Evolutionary conservation across 2,888 invertebrate genomes (phyloP).

Genomic region (Glomeris marginata): DNA sequence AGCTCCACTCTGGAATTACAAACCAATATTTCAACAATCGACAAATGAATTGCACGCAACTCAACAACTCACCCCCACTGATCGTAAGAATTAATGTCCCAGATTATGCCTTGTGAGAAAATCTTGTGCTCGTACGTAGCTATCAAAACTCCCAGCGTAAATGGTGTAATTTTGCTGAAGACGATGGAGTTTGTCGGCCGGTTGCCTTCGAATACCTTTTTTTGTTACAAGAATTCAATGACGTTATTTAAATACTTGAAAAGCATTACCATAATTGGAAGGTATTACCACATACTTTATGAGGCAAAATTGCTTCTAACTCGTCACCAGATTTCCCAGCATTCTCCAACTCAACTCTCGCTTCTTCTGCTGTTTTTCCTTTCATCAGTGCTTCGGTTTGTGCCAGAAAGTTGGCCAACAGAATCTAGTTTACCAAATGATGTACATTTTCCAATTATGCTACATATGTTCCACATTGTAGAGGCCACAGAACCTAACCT

Average conservation of each 20-base stretch:
- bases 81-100: conserved; percentile 99
- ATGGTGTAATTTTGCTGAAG: conserved; percentile 79
- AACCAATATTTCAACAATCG: not conserved
- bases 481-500: conserved; percentile 32
- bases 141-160: conserved; percentile 80
- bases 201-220: conserved; percentile 75
- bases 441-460: conserved; percentile 4
- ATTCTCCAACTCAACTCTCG: conserved; percentile 60
- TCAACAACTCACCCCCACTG: conserved; percentile 93
- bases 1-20: conserved; percentile 61
- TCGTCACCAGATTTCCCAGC: conserved; percentile 59
- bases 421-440: conserved; percentile 40
- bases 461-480: too few relatives aligned
- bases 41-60: conserved; percentile 1
- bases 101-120: conserved; percentile 94
- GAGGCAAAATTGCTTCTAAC: conserved; percentile 67
- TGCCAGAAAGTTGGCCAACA: conserved; percentile 92
- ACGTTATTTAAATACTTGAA: not conserved
- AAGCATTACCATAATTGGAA: not conserved
- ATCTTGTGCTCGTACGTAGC: conserved; percentile 99
- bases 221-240: conserved; percentile 7
- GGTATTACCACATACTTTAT: conserved; percentile 49
- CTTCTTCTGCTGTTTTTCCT: conserved; percentile 49
- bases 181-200: conserved; percentile 94
- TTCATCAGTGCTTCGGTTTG: conserved; percentile 98